Base-by-base conservation (phyloP, 2,888 invertebrate species). In the Apocheima hispidaria region DNA sequence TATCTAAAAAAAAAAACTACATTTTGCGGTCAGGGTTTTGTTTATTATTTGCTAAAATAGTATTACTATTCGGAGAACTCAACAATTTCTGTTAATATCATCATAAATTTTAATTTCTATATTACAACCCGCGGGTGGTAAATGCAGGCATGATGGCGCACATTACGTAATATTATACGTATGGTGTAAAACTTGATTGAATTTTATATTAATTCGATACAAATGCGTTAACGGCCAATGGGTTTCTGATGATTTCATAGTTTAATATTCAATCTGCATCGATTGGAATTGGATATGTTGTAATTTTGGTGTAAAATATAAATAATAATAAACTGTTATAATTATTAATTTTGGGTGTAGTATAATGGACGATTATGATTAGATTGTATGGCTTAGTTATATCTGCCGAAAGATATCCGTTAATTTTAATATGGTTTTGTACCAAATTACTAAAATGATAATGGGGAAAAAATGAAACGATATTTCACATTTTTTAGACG, bases 71-170 rank as follows among this genome's bases (percentile, higher is more conserved):
- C n/a, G n/a, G n/a, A n/a, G n/a, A n/a, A n/a, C n/a, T 21, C 21
- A 23, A 43, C 9, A 43, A n/a, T 43, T 21, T 43, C 23, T 38
- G 26, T 30, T 41, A 16, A 30, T 48, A n/a, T 12, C 20, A 49
- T 56, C 40, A 57, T 57, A 26, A 51, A 57, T 43, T 26, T 50
- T 50, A 2, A 57, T 57, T 43, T 44, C 35, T 18, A 50, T 6
- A 20, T n/a, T 23, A 43, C 23, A 18, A 7, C 18, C 53, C 48
- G 53, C 59, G 48, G 59, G 59, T 49, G 53, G 59, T 48, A 44
- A 20, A 30, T 20, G 14, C 30, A 23, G 28, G 14, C 33, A 9
- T 40, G 20, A 40, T 23, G 46, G 20, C 9, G 53, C 21, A 40
- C 23, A n/a, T 28, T 44, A 35, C 38, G 20, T 33, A 33, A 59